Evolutionary conservation across 2,797 vertebrate species (phyloP).

Genomic region (Lutra lutra): DNA sequence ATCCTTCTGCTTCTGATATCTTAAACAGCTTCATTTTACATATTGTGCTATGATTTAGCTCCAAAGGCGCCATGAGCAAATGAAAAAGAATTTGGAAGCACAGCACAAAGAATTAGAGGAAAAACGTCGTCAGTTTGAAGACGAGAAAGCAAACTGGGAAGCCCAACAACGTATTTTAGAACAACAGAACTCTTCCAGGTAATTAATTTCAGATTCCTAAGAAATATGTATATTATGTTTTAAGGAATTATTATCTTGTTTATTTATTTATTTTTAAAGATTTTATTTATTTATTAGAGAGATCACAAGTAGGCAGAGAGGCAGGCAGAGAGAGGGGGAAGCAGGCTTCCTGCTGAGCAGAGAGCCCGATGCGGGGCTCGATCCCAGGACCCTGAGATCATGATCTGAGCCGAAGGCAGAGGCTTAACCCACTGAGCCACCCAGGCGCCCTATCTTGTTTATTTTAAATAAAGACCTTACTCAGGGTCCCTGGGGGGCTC

Average conservation of each 20-base stretch:
- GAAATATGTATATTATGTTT: not conserved
- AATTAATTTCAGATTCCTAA: slow-evolving; percentile 24
- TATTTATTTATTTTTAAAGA: not conserved
- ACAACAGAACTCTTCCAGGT: slow-evolving; percentile 97
- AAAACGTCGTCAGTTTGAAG: slow-evolving; percentile 96
- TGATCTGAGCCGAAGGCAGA: too few relatives aligned
- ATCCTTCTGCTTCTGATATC: not conserved
- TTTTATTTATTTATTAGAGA: too few relatives aligned
- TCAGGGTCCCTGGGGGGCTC: not conserved
- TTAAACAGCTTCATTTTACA: not conserved
- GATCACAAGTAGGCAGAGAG: too few relatives aligned
- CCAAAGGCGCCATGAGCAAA: slow-evolving; percentile 97
- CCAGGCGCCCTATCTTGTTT: not conserved
- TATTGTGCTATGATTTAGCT: slow-evolving; percentile 86
- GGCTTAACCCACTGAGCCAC: too few relatives aligned
- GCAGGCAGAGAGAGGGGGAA: too few relatives aligned
- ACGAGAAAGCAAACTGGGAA: slow-evolving; percentile 96
- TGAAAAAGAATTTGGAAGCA: slow-evolving; percentile 99
- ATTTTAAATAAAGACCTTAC: not conserved
- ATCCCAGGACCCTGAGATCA: too few relatives aligned
- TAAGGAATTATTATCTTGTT: not conserved
- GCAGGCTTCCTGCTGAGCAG: too few relatives aligned
- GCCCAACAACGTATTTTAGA: slow-evolving; percentile 95
- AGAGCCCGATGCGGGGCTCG: too few relatives aligned
- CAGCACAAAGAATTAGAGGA: slow-evolving; percentile 98